These are phyloP conservation scores for Takifugu ocellatus DNA, from an alignment of 2,797 vertebrate genomes.

Conservation along the genomic window DNA sequence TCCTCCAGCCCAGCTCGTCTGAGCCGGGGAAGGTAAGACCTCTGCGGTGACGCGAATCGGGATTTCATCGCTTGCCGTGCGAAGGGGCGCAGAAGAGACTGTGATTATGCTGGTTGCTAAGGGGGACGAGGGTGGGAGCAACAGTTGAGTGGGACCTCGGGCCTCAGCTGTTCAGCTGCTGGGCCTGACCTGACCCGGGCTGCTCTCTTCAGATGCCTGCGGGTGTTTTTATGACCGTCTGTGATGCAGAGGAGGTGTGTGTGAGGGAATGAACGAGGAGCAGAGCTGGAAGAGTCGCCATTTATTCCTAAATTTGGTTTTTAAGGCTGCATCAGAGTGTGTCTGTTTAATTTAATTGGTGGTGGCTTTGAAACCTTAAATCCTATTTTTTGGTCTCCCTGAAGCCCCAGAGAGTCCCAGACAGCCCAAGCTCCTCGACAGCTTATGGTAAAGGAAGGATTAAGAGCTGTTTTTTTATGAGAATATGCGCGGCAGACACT, in stretches of 20 bases:
- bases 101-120: slow-evolving; percentile 10
- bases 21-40: slow-evolving; percentile 7
- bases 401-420: slow-evolving; percentile 47
- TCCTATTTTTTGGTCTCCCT: slow-evolving; percentile 47
- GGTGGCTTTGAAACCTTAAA: slow-evolving; percentile 58
- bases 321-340: slow-evolving; percentile 15
- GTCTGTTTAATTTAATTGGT: slow-evolving; percentile 63
- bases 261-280: slow-evolving; percentile 6
- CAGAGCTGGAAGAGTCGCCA: slow-evolving; percentile 27
- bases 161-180: slow-evolving; percentile 38
- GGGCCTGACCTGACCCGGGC: slow-evolving; percentile 18
- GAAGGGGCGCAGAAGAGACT: slow-evolving; percentile 21
- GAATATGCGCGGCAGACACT: slow-evolving; percentile 50
- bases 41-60: slow-evolving; percentile 24
- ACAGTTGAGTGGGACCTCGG: slow-evolving; percentile 5
- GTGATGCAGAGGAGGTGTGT: slow-evolving; percentile 25
- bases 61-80: slow-evolving; percentile 34
- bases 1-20: slow-evolving; percentile 22
- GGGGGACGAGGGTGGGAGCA: slow-evolving; percentile 20
- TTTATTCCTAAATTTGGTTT: slow-evolving; percentile 40
- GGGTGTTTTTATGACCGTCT: slow-evolving; percentile 43
- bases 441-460: slow-evolving; percentile 74
- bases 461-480: slow-evolving; percentile 51
- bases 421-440: slow-evolving; percentile 63
- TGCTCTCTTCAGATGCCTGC: slow-evolving; percentile 18